Evolutionary conservation across 2,113 vertebrate species (phyloP).

Genomic region (Semicossyphus pulcher): DNA sequence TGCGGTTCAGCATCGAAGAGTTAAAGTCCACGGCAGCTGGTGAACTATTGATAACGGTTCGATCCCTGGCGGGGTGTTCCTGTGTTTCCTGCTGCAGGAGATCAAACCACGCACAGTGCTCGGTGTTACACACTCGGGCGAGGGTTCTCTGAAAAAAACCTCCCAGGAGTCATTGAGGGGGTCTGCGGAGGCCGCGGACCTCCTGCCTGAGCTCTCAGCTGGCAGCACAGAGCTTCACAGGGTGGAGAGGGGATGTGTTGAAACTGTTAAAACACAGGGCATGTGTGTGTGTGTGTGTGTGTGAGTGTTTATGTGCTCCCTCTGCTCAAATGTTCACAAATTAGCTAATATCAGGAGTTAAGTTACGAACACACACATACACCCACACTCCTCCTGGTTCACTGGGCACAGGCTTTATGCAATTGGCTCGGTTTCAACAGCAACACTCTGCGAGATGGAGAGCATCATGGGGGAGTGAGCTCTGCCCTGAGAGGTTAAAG

Average conservation of each 20-base stretch:
- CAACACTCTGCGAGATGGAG: constrained; percentile 44
- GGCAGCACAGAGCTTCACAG: constrained; percentile 58
- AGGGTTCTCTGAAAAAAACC: constrained; percentile 44
- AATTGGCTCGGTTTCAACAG: constrained; percentile 63
- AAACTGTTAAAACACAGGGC: constrained; percentile 54
- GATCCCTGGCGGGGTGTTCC: constrained; percentile 52
- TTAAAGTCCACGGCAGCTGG: constrained; percentile 42
- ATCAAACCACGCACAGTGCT: constrained; percentile 54
- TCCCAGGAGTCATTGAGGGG: constrained; percentile 59
- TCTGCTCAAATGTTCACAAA: constrained; percentile 67
- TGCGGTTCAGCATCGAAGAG: neutral
- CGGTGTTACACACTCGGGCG: constrained; percentile 37
- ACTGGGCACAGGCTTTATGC: constrained; percentile 49
- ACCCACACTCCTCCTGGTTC: constrained; percentile 29
- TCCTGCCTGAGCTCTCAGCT: constrained; percentile 69
- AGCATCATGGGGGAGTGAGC: constrained; percentile 56
- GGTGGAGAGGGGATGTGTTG: constrained; percentile 45
- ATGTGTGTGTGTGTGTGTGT: constrained; percentile 17
- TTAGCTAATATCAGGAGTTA: constrained; percentile 57
- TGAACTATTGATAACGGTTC: constrained; percentile 50
- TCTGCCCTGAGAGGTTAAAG: constrained; percentile 59
- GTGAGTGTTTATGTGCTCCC: constrained; percentile 5
- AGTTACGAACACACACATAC: constrained; percentile 27
- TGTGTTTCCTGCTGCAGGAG: constrained; percentile 50
- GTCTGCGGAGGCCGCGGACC: constrained; percentile 63